Base-by-base conservation (phyloP, 1,140 invertebrate genomes). In the Atta cephalotes region DNA sequence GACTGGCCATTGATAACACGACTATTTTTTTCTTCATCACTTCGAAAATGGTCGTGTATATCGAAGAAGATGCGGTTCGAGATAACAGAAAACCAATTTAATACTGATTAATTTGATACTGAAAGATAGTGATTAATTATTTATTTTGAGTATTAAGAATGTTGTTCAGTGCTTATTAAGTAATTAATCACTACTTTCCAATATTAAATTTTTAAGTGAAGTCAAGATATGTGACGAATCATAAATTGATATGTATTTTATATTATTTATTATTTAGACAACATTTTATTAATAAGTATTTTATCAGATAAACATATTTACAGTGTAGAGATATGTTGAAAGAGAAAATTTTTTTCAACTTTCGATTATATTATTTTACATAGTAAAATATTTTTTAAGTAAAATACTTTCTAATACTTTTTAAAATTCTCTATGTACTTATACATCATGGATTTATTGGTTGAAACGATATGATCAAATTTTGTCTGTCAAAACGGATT, bases 1-100 rank as follows among this genome's bases (percentile, higher is more conserved):
- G 39, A 74, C 71, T 14, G 56, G 35, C 65, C 10, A 56, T 21
- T 70, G 53, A 84, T 85, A 87, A 82, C 53, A 12, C 31, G 31
- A 45, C 60, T 66, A 58, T 63, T 28, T 74, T 53, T 58, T 81
- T 39, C 28, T 65, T 35, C 7, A n/a, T 28, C 12, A 35, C 39
- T 71, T 65, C 35, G 53, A 87, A 89, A 87, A 90, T 89, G 88
- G 77, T 65, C 4, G 28, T 25, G 21, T 18, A 49, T 58, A 39
- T 12, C 62, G 66, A 56, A 16, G 12, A 56, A 51, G 35, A 12
- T 12, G n/a, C 31, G 63, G 18, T 56, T 66, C 2, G 3, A 77
- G 65, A 80, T 35, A 25, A 21, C 65, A 60, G 39, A 45, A 45
- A 45, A 10, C 2, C 39, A 45, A 45, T 45, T 45, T 45, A 45